phyloP scores from a whole-genome alignment of 2,797 vertebrate genomes.

The Furcifer pardalis region DNA sequence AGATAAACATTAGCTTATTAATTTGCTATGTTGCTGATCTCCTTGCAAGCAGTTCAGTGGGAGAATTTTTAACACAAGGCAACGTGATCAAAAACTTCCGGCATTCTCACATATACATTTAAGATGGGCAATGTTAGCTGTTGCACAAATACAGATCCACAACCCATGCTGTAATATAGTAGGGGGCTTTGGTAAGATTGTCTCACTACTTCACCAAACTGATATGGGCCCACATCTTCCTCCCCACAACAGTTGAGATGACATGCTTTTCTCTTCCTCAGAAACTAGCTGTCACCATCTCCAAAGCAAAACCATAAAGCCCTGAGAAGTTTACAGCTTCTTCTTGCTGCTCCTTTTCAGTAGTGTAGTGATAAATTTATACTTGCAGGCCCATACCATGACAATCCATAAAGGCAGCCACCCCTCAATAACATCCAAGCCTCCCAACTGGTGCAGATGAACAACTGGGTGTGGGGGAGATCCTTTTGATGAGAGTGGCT shows the following conservation, averaged over 20 bases:
- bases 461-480: too few relatives aligned
- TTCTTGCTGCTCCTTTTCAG: background rate
- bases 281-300: background rate
- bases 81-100: background rate
- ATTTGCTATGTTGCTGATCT: slow-evolving; percentile 15
- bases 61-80: background rate
- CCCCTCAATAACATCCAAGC: too few relatives aligned
- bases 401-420: too few relatives aligned
- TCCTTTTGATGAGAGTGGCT: too few relatives aligned
- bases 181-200: background rate
- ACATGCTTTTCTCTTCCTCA: background rate
- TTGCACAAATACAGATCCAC: background rate
- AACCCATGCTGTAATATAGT: background rate
- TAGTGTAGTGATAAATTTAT: background rate
- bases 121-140: background rate
- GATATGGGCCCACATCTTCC: background rate
- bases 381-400: too few relatives aligned
- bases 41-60: background rate
- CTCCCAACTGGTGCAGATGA: too few relatives aligned
- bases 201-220: too few relatives aligned
- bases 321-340: background rate
- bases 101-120: background rate
- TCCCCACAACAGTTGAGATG: background rate
- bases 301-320: background rate
- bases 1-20: slow-evolving; percentile 33